Evolutionary conservation across 2,888 invertebrate genomes (phyloP).

Genomic region (Xanthia togata): DNA sequence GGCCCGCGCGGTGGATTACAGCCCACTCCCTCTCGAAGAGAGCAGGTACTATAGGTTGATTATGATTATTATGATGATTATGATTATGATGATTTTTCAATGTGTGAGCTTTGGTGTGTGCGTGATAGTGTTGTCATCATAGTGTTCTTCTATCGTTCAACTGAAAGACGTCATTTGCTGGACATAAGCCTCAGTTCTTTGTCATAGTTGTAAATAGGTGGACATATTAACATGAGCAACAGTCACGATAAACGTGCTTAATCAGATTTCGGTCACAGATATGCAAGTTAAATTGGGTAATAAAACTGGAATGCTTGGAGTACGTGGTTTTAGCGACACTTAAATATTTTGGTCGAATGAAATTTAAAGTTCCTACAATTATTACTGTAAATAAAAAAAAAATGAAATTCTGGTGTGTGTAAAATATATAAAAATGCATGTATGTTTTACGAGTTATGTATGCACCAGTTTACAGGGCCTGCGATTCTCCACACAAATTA

Average conservation of each 20-base stretch:
- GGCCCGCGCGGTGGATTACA: no score
- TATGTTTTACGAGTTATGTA: neutral
- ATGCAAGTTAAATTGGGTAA: neutral
- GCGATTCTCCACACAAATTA: no score
- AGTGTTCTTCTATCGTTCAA: neutral
- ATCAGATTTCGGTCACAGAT: constrained; percentile 17
- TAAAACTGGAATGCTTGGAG: neutral
- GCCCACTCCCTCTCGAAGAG: no score
- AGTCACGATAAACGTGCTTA: constrained; percentile 5
- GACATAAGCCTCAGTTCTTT: neutral
- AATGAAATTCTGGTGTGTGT: neutral
- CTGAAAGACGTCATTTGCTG: neutral
- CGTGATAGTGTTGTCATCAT: neutral
- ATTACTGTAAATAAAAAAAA: neutral
- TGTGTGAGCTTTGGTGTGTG: neutral
- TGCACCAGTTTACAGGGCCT: no score
- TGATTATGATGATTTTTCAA: no score
- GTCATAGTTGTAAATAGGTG: neutral
- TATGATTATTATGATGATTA: no score
- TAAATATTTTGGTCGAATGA: neutral
- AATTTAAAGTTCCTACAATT: neutral
- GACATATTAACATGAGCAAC: neutral
- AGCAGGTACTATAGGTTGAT: no score
- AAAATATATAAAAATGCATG: neutral
- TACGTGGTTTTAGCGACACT: neutral